These are phyloP conservation scores for Amblyraja radiata DNA, from an alignment of 2,797 vertebrate genomes.

Conservation along the genomic window DNA sequence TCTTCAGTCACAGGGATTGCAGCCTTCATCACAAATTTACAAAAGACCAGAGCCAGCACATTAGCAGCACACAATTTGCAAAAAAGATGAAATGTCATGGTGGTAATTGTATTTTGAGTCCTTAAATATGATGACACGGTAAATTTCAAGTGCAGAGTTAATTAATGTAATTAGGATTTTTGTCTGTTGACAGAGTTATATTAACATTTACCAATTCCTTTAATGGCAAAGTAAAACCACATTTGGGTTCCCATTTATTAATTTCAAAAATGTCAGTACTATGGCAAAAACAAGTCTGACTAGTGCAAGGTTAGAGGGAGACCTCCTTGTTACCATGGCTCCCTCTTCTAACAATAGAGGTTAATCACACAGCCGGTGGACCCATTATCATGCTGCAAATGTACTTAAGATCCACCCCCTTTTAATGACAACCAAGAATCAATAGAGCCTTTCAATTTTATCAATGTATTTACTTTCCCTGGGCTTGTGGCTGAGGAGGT, in stretches of 20 bases:
- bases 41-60: neutral
- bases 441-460: neutral
- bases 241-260: neutral
- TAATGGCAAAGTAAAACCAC: neutral
- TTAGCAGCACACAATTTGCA: neutral
- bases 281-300: neutral
- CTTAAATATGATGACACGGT: neutral
- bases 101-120: neutral
- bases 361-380: neutral
- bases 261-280: neutral
- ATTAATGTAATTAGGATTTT: neutral
- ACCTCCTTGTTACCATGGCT: constrained; percentile 5
- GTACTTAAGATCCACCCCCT: neutral
- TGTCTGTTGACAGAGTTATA: neutral
- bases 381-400: neutral
- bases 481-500: neutral
- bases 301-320: neutral
- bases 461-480: neutral
- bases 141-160: neutral
- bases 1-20: neutral
- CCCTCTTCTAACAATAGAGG: neutral
- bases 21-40: neutral
- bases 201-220: neutral
- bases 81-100: neutral
- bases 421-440: neutral